phyloP scores from a whole-genome alignment of 2,113 vertebrate species.

The Lophius piscatorius region DNA sequence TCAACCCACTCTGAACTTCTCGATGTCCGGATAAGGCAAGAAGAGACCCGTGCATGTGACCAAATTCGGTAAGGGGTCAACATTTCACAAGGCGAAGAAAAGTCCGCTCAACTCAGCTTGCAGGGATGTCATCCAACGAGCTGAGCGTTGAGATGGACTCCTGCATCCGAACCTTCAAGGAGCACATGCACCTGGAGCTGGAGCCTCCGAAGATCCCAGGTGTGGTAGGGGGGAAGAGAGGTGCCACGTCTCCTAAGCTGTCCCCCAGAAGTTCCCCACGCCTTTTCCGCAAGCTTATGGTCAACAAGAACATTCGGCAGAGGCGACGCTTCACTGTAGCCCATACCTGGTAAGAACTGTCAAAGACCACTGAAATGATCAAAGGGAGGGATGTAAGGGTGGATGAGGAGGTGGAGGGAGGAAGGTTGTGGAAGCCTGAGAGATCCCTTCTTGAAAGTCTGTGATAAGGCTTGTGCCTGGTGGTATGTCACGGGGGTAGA shows the following conservation, averaged over 20 bases:
- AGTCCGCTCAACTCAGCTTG: slow-evolving; percentile 8
- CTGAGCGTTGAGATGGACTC: slow-evolving; percentile 86
- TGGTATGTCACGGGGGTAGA: slow-evolving; percentile 38
- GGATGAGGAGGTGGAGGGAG: not conserved
- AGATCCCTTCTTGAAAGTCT: not conserved
- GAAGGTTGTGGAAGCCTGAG: not conserved
- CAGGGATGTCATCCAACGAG: slow-evolving; percentile 89
- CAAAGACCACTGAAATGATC: not conserved
- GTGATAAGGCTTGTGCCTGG: slow-evolving; percentile 14
- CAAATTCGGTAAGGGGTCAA: slow-evolving; percentile 18
- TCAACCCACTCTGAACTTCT: slow-evolving; percentile 26
- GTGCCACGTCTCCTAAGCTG: slow-evolving; percentile 93
- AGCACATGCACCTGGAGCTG: slow-evolving; percentile 98
- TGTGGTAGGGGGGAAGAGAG: slow-evolving; percentile 82
- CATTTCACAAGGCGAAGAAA: slow-evolving; percentile 6
- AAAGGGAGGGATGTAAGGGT: not conserved
- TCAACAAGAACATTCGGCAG: slow-evolving; percentile 97
- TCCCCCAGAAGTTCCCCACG: slow-evolving; percentile 96
- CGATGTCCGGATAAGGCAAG: slow-evolving; percentile 15
- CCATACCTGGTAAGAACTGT: slow-evolving; percentile 92
- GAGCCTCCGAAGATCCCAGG: slow-evolving; percentile 90
- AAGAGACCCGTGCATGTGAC: slow-evolving; percentile 26
- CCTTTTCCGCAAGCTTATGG: slow-evolving; percentile 97
- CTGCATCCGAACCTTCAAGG: slow-evolving; percentile 96
- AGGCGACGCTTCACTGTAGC: slow-evolving; percentile 96